phyloP scores from a whole-genome alignment of 2,888 invertebrate species.

The Epiperipatus broadwayi region DNA sequence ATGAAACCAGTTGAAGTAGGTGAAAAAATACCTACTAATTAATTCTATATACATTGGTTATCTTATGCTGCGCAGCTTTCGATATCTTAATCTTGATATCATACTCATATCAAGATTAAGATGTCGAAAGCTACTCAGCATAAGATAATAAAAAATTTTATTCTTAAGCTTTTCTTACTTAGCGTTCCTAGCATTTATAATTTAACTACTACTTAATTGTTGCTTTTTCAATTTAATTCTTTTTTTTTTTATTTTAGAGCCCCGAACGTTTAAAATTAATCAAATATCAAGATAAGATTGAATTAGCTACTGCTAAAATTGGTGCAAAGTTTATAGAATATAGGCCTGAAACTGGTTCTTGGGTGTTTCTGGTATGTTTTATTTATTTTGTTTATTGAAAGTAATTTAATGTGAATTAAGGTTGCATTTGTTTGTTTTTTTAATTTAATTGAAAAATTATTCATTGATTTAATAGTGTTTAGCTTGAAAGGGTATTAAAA shows the following conservation, averaged over 20 bases:
- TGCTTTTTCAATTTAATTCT: slow-evolving; percentile 10
- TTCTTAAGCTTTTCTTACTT: neutral
- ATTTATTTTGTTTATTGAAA: neutral
- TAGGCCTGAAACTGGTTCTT: slow-evolving; percentile 81
- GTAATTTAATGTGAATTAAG: slow-evolving; percentile 9
- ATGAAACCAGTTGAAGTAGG: too few species aligned
- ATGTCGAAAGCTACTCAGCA: too few species aligned
- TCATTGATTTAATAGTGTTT: too few species aligned
- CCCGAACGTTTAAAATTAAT: slow-evolving; percentile 50
- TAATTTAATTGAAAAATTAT: too few species aligned
- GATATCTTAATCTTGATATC: too few species aligned
- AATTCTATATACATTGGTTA: too few species aligned
- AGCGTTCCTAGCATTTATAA: neutral
- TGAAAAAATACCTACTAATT: too few species aligned
- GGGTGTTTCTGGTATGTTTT: slow-evolving; percentile 64
- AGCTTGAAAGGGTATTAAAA: too few species aligned
- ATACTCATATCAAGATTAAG: too few species aligned
- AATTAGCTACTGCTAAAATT: slow-evolving; percentile 62
- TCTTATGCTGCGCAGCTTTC: too few species aligned
- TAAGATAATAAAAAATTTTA: slow-evolving; percentile 6
- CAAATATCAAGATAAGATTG: slow-evolving; percentile 66
- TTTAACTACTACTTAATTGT: slow-evolving; percentile 5
- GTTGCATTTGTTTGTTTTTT: neutral
- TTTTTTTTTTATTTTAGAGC: slow-evolving; percentile 28
- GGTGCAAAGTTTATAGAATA: slow-evolving; percentile 83